Evolutionary conservation across 30 jellyfish, hydroid and myxozoan genomes (phyloP).

Genomic region (Catostylus mosaicus): DNA sequence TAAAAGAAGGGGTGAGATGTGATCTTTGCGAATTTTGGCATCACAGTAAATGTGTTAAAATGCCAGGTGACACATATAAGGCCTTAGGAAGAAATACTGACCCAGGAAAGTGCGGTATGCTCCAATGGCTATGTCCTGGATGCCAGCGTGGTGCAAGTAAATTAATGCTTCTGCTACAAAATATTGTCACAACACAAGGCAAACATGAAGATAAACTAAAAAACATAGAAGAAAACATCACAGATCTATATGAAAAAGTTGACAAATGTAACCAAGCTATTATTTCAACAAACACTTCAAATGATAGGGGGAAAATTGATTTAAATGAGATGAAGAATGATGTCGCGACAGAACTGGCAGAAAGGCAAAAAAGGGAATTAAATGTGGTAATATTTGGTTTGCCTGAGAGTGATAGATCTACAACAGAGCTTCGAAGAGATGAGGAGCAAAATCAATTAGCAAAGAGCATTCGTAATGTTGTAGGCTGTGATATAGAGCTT

Average conservation of each 20-base stretch:
- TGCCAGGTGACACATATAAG: constrained; percentile 11
- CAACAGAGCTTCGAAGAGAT: constrained; percentile 32
- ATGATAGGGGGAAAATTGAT: constrained; percentile 28
- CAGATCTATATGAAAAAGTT: constrained; percentile 39
- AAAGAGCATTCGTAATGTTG: constrained; percentile 13
- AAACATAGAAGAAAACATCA: constrained; percentile 22
- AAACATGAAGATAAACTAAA: constrained; percentile 21
- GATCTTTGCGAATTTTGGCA: constrained; percentile 5
- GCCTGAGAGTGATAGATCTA: constrained; percentile 39
- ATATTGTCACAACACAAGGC: constrained; percentile 34
- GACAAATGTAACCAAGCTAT: constrained; percentile 45
- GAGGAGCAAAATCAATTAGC: constrained; percentile 15
- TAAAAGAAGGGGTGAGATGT: constrained; percentile 13
- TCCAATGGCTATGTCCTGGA: constrained; percentile 46
- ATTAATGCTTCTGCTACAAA: constrained; percentile 29
- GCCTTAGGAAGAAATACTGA: not conserved
- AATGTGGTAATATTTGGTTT: constrained; percentile 28
- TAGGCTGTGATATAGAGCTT: constrained; percentile 20
- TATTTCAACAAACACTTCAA: constrained; percentile 12
- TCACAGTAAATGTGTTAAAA: constrained; percentile 2
- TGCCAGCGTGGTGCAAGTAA: constrained; percentile 51
- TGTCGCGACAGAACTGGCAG: constrained; percentile 24
- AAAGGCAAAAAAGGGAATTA: constrained; percentile 32
- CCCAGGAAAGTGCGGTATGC: not conserved
- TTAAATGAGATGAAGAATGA: constrained; percentile 5